Conservation (phyloP, 1,140 invertebrate species). For the Scaptomyza graminum region DNA sequence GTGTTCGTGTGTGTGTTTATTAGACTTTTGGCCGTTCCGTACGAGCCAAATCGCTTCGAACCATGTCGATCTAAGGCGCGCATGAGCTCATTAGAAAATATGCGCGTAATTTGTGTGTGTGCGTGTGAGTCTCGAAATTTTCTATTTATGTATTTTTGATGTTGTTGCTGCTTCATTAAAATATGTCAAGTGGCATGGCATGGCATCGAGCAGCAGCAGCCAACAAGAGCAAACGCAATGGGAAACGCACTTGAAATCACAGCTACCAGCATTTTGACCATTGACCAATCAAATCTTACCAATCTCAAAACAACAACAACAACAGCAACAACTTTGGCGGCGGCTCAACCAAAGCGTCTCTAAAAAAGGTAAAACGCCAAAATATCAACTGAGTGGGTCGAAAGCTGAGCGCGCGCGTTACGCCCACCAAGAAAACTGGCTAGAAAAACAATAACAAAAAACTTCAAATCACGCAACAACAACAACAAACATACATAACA, state of each 20-base stretch:
- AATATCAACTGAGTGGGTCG: slow-evolving; percentile 55
- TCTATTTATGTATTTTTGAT: slow-evolving; percentile 60
- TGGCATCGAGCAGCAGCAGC: slow-evolving; percentile 3
- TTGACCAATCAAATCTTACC: slow-evolving; percentile 64
- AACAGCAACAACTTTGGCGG: not conserved
- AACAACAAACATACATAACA: slow-evolving; percentile 32
- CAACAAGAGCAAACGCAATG: slow-evolving; percentile 5
- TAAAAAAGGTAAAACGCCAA: slow-evolving; percentile 60
- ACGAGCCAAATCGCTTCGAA: slow-evolving; percentile 58
- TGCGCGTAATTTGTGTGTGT: slow-evolving; percentile 77
- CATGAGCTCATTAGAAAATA: slow-evolving; percentile 82
- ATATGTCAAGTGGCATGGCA: slow-evolving; percentile 70
- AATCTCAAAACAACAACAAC: slow-evolving; percentile 5
- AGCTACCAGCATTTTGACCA: slow-evolving; percentile 66
- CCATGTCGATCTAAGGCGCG: slow-evolving; percentile 65
- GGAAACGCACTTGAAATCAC: slow-evolving; percentile 61
- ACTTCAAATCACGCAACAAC: slow-evolving; percentile 74
- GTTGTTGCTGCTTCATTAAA: slow-evolving; percentile 52
- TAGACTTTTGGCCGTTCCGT: slow-evolving; percentile 39
- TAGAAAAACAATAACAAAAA: slow-evolving; percentile 69
- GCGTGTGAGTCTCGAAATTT: slow-evolving; percentile 49
- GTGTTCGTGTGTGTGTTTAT: not conserved
- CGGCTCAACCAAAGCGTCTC: slow-evolving; percentile 59
- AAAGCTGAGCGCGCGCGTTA: slow-evolving; percentile 57
- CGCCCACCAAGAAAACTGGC: slow-evolving; percentile 56